Evolutionary conservation across 2,113 vertebrate species (phyloP), one percentile per base, ranked within the genome.

Genomic region (Pelmatolapia mariae): DNA sequence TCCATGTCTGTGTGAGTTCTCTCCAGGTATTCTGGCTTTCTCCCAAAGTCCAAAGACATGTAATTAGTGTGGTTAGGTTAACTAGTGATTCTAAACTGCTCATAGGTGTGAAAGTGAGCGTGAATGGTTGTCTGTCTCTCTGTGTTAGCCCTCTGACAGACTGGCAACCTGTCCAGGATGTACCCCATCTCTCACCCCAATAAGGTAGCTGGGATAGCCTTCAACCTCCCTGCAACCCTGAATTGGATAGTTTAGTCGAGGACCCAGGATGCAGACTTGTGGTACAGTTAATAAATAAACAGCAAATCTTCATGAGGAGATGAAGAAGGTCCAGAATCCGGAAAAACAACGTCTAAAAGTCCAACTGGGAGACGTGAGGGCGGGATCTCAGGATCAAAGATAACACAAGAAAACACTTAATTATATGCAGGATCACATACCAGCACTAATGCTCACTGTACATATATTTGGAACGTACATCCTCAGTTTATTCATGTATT

Each of bases 181-280:
- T 66, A 38, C 4, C 29, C 61, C 33, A 22, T 22, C 33, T 38
- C 19, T 66, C 19, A 0, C 4, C 33, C 19, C 61, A 12, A 0
- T 66, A 38, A 66, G 6, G 31, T 63, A 19, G 59, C 59, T 36
- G 31, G 7, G 33, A 66, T 38, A 38, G 10, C 10, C 61, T 12
- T 12, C 33, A 38, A 22, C 33, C 61, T 36, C 61, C 61, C 61
- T 36, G 61, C 31, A 38, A 66, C 10, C 61, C 61, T 38, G 61
- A 66, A 66, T 22, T 66, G 19, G 61, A 66, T 22, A 40, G 11
- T 68, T 68, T 68, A 40, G 63, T 68, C 11, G 19, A 68, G 3
- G 19, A 1, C 19, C 33, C 63, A 68, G 33, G 19, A 68, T 68
- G 33, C 63, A 40, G 33, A 40, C 10, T 40, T 13, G 36, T 40